Percentiles rank a stretch among this genome's conserved stretches.
These are phyloP conservation scores for Hyaena hyaena DNA, from an alignment of 2,113 vertebrate species.

Conservation along the genomic window DNA sequence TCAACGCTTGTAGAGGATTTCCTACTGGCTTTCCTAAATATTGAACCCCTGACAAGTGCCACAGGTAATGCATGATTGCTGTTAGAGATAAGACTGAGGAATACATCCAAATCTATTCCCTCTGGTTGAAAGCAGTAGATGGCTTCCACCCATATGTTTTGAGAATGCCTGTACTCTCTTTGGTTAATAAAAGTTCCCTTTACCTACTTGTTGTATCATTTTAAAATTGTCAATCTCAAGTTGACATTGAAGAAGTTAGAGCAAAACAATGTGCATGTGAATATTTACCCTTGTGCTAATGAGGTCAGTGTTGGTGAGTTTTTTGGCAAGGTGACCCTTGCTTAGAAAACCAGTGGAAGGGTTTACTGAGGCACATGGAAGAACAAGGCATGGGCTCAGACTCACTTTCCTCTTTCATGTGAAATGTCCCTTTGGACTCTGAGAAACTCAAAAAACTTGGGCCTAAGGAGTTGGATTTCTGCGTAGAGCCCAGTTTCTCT, in stretches of 20 bases:
- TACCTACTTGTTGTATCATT: slow-evolving; percentile 31
- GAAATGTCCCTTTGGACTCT: neutral
- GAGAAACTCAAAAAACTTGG: neutral
- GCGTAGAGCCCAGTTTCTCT: neutral
- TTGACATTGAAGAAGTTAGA: neutral
- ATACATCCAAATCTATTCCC: neutral
- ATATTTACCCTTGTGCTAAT: neutral
- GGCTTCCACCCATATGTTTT: neutral
- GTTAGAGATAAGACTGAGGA: neutral
- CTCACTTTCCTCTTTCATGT: neutral
- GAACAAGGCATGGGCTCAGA: neutral
- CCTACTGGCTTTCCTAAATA: neutral
- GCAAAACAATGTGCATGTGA: neutral
- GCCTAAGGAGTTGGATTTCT: neutral
- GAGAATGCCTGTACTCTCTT: neutral
- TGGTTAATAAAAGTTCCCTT: neutral
- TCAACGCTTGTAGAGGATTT: neutral
- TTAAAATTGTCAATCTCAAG: neutral
- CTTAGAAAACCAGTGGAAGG: neutral
- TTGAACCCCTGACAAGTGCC: neutral
- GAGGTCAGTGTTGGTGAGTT: neutral
- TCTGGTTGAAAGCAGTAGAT: neutral
- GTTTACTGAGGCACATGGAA: neutral
- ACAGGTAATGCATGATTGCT: neutral
- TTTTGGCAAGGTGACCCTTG: neutral